Evolutionary conservation across 2,797 vertebrate genomes (phyloP).

Genomic region (Myotis planiceps): DNA sequence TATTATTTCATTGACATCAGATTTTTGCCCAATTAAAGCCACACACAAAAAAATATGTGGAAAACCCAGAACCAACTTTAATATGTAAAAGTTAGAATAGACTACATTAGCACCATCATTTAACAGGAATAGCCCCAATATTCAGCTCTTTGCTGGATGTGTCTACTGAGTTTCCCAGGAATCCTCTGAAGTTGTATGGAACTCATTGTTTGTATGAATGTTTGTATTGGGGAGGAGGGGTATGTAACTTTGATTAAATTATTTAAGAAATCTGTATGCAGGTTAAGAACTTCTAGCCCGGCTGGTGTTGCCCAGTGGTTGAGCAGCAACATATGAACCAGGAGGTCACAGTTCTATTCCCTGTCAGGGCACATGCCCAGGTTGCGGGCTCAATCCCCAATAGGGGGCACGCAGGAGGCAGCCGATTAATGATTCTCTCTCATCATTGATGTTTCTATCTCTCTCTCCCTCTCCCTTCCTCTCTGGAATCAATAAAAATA

Average conservation of each 20-base stretch:
- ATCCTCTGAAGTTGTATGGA: not conserved
- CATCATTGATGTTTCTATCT: too few species aligned
- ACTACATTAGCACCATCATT: not conserved
- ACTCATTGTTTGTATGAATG: not conserved
- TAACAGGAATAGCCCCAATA: not conserved
- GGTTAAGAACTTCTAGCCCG: not conserved
- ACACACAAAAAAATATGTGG: conserved; percentile 3
- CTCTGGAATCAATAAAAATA: too few species aligned
- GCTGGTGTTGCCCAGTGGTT: too few species aligned
- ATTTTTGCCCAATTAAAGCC: conserved; percentile 41
- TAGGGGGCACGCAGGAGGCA: too few species aligned
- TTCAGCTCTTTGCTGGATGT: not conserved
- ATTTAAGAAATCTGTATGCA: not conserved
- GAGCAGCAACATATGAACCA: too few species aligned
- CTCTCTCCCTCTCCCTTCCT: too few species aligned
- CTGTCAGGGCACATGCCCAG: too few species aligned
- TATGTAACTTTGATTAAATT: not conserved
- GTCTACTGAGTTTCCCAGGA: not conserved
- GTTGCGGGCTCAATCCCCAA: too few species aligned
- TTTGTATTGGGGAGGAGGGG: not conserved
- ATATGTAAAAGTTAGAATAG: not conserved
- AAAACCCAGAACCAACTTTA: not conserved
- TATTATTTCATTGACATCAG: not conserved
- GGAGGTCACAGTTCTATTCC: too few species aligned
- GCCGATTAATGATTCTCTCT: too few species aligned